phyloP scores from a whole-genome alignment of 2,888 invertebrate species.

The Polyommatus iphigenia region DNA sequence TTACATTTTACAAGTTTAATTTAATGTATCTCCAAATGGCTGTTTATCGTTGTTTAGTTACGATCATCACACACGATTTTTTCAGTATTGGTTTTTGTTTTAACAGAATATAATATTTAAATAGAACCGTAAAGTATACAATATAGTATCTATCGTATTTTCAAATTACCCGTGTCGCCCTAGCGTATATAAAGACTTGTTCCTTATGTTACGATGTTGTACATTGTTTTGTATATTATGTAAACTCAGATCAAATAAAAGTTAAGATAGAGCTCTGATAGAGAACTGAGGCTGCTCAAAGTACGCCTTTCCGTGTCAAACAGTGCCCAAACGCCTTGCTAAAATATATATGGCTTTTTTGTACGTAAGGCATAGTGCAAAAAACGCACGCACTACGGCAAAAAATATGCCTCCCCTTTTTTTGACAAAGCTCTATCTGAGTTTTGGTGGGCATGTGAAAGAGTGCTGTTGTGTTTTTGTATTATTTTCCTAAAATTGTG shows the following conservation, averaged over 20 bases:
- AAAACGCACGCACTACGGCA: no score
- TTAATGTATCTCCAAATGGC: not conserved
- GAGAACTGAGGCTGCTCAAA: not conserved
- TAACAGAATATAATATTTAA: not conserved
- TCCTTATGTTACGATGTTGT: slow-evolving; percentile 33
- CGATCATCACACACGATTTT: slow-evolving; percentile 1
- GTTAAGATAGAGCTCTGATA: no score
- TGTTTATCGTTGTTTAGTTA: slow-evolving; percentile 3
- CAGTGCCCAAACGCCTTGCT: not conserved
- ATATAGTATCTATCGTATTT: not conserved
- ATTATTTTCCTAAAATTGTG: no score
- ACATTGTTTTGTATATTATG: slow-evolving; percentile 23
- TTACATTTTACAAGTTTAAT: not conserved
- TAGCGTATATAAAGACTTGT: slow-evolving; percentile 12
- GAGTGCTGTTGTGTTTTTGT: no score
- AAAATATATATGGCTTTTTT: not conserved
- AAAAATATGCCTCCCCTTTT: not conserved
- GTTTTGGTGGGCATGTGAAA: no score
- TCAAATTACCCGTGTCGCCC: not conserved
- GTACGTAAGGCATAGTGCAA: not conserved
- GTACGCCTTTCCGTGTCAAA: not conserved
- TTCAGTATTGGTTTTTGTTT: slow-evolving; percentile 7
- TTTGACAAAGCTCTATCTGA: not conserved
- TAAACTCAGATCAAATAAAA: not conserved
- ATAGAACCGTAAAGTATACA: not conserved